Percentiles rank a stretch among this genome's conserved stretches.
phyloP scores from a whole-genome alignment of 2,797 vertebrate genomes.

The Pampus argenteus region DNA sequence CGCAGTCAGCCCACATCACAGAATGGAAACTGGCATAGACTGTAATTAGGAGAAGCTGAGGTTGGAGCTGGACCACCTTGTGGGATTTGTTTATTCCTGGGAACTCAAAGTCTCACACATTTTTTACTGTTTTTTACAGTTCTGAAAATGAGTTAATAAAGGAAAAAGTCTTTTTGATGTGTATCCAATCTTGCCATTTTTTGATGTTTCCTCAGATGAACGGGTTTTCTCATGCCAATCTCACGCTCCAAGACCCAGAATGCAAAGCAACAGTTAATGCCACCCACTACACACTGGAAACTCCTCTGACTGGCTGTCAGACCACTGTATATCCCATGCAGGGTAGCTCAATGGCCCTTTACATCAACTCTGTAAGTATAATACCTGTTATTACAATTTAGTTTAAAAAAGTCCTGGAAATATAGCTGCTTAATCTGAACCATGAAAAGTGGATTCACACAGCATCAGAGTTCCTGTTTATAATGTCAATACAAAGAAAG shows the following conservation, averaged over 20 bases:
- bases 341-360: constrained; percentile 79
- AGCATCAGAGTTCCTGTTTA: neutral
- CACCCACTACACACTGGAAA: constrained; percentile 96
- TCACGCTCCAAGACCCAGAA: constrained; percentile 91
- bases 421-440: neutral
- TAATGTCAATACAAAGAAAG: neutral
- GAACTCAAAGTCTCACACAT: constrained; percentile 55
- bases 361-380: constrained; percentile 94
- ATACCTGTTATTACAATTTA: neutral
- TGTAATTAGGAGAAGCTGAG: constrained; percentile 70
- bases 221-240: constrained; percentile 86
- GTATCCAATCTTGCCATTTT: constrained; percentile 41
- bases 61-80: constrained; percentile 69
- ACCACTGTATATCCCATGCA: constrained; percentile 80
- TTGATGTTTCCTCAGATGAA: constrained; percentile 82
- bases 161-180: constrained; percentile 42
- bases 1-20: constrained; percentile 79
- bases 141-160: constrained; percentile 62
- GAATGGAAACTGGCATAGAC: constrained; percentile 69
- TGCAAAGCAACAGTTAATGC: constrained; percentile 92
- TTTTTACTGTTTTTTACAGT: constrained; percentile 31
- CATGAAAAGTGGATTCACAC: neutral
- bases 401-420: neutral
- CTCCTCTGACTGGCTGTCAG: constrained; percentile 87
- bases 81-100: constrained; percentile 75